These are phyloP conservation scores for Thaleichthys pacificus DNA, from an alignment of 2,797 vertebrate genomes.

Conservation along the genomic window DNA sequence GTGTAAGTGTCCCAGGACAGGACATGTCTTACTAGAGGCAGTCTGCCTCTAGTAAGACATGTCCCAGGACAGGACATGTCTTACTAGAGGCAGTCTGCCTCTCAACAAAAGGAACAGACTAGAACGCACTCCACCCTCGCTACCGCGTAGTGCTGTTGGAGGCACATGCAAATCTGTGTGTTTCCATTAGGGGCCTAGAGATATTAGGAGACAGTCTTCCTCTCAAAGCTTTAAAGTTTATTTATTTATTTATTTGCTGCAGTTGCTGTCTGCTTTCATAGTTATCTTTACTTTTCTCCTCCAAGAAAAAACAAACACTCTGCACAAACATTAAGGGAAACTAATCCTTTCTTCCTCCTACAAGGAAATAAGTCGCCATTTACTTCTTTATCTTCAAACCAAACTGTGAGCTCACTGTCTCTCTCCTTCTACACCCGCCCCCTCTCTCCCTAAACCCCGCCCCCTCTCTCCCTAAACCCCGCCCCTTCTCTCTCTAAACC, in stretches of 20 bases:
- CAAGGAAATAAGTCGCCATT: neutral
- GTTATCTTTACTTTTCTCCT: no score
- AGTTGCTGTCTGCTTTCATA: neutral
- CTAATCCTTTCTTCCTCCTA: no score
- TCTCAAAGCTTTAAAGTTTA: neutral
- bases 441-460: conserved; percentile 43
- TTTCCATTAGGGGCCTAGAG: neutral
- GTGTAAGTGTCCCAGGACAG: neutral
- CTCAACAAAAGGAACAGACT: no score
- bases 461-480: conserved; percentile 1
- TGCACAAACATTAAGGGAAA: no score
- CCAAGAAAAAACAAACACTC: no score
- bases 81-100: no score
- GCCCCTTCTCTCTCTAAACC: conserved; percentile 6
- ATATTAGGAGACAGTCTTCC: neutral
- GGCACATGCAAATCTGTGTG: neutral
- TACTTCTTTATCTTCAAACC: neutral
- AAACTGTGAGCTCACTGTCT: no score
- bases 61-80: neutral
- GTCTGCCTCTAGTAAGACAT: no score
- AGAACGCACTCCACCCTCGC: no score
- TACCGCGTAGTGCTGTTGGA: neutral
- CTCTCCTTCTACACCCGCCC: neutral
- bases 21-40: no score
- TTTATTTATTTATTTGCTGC: neutral